A percentile compares a stretch with the other conserved stretches of the same genome.
These are phyloP conservation scores for Phyto melanocephala DNA, from an alignment of 2,888 invertebrate genomes.

Conservation along the genomic window DNA sequence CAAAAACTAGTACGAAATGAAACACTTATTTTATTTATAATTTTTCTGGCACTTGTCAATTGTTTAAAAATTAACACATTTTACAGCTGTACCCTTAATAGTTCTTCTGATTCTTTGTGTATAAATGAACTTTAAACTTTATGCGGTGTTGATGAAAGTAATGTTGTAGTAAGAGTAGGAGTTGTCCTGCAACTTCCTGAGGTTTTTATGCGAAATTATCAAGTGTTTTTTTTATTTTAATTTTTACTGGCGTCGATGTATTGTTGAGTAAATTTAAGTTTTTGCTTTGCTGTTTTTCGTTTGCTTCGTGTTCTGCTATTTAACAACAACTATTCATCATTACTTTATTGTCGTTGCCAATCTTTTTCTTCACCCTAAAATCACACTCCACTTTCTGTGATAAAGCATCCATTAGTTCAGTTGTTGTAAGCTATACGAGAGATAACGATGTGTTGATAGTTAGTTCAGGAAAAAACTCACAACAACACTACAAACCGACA, in stretches of 20 bases:
- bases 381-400: slow-evolving; percentile 40
- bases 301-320: slow-evolving; percentile 24
- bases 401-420: neutral
- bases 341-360: slow-evolving; percentile 60
- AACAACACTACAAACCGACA: neutral
- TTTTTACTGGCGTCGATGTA: slow-evolving; percentile 33
- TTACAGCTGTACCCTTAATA: slow-evolving; percentile 14
- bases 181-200: slow-evolving; percentile 72
- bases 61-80: neutral
- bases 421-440: slow-evolving; percentile 60
- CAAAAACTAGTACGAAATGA: neutral
- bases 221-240: slow-evolving; percentile 14
- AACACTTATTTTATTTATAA: neutral
- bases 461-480: slow-evolving; percentile 11
- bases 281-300: slow-evolving; percentile 16
- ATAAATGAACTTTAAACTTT: neutral
- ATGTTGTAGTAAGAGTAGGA: slow-evolving; percentile 76
- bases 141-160: slow-evolving; percentile 68
- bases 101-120: neutral
- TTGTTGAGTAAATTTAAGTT: slow-evolving; percentile 45
- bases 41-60: too few relatives aligned
- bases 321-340: slow-evolving; percentile 26
- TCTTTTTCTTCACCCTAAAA: neutral
- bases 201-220: slow-evolving; percentile 75
- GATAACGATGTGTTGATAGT: slow-evolving; percentile 66